A percentile compares a stretch with the other conserved stretches of the same genome.
Conservation (phyloP, 2,113 vertebrate species). For the Mohoua ochrocephala region DNA sequence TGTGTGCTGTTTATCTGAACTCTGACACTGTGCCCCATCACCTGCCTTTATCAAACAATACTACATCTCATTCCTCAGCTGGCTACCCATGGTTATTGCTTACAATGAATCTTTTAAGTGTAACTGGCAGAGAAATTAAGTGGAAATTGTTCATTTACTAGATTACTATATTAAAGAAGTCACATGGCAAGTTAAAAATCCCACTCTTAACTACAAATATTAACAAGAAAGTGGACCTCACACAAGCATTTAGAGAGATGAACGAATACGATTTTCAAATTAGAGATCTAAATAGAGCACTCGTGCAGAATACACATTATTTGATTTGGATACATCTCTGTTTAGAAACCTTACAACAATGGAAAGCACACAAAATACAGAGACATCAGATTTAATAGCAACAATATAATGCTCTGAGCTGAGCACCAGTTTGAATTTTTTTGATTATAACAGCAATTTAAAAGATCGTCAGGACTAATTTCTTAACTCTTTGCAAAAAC, state of each 20-base stretch:
- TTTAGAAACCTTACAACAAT: background rate
- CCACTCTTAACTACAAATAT: accelerated
- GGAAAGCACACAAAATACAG: background rate
- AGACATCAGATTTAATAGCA: background rate
- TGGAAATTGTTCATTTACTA: background rate
- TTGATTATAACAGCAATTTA: background rate
- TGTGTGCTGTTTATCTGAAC: background rate
- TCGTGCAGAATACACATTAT: background rate
- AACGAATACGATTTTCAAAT: background rate
- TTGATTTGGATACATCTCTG: background rate
- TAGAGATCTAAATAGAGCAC: background rate
- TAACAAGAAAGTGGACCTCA: background rate
- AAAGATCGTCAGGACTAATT: background rate
- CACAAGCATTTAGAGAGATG: background rate
- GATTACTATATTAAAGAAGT: background rate
- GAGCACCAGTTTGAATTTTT: background rate
- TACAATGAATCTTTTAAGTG: background rate
- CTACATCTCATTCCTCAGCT: background rate
- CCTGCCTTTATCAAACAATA: background rate
- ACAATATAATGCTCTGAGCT: background rate
- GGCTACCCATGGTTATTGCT: background rate
- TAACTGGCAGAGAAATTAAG: background rate
- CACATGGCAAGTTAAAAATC: background rate
- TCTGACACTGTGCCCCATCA: background rate
- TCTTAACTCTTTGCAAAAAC: background rate